A percentile compares a stretch with the other conserved stretches of the same genome.
phyloP scores from a whole-genome alignment of 2,113 vertebrate species.

The Excalfactoria chinensis region DNA sequence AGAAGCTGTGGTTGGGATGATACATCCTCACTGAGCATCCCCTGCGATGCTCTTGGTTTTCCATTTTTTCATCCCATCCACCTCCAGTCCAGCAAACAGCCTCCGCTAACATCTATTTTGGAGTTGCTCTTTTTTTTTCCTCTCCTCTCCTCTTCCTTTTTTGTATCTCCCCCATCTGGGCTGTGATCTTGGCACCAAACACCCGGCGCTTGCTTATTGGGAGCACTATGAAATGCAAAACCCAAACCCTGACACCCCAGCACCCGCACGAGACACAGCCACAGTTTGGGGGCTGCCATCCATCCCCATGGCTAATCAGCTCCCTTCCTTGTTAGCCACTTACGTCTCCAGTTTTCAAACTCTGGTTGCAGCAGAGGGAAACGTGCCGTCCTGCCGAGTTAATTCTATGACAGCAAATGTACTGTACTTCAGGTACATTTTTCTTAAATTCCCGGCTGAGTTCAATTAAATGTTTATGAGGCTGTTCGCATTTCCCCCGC shows the following conservation, averaged over 20 bases:
- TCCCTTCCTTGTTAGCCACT: slow-evolving; percentile 66
- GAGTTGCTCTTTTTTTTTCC: slow-evolving; percentile 49
- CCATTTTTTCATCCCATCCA: background rate
- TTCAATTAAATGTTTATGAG: slow-evolving; percentile 94
- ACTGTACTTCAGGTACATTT: slow-evolving; percentile 94
- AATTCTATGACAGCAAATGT: slow-evolving; percentile 72
- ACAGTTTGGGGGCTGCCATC: slow-evolving; percentile 4
- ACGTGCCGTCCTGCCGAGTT: slow-evolving; percentile 51
- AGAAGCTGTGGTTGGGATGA: background rate
- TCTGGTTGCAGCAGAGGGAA: slow-evolving; percentile 48
- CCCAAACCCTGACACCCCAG: background rate
- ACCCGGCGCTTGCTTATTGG: slow-evolving; percentile 8
- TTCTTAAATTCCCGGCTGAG: slow-evolving; percentile 95
- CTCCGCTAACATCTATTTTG: slow-evolving; percentile 48
- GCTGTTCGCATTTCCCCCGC: slow-evolving; percentile 85
- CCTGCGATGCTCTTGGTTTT: background rate
- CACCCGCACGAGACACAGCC: background rate
- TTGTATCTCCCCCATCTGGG: slow-evolving; percentile 56
- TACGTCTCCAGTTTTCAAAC: slow-evolving; percentile 59
- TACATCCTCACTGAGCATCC: background rate
- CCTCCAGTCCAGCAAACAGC: background rate
- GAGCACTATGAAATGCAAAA: background rate
- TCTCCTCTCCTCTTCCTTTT: rapidly evolving
- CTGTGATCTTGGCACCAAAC: background rate
- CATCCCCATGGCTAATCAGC: slow-evolving; percentile 66